Evolutionary conservation across 2,113 vertebrate genomes (phyloP).

Genomic region (Sitta europaea): DNA sequence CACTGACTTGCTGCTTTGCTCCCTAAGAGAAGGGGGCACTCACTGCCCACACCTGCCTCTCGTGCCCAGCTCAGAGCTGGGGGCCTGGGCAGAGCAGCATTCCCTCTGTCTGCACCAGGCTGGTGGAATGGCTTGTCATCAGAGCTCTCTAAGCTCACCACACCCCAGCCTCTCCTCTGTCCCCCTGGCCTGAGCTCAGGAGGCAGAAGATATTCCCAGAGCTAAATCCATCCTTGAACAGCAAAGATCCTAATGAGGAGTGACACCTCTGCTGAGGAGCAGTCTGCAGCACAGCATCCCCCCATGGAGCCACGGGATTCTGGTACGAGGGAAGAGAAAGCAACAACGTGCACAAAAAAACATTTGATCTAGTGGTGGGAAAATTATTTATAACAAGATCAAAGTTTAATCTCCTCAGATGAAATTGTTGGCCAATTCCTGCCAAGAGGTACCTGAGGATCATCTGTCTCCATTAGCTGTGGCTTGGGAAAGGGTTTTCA

Average conservation of each 20-base stretch:
- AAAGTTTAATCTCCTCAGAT: conserved; percentile 67
- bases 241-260: conserved; percentile 1
- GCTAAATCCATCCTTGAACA: background rate
- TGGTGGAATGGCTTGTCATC: background rate
- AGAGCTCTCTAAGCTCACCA: background rate
- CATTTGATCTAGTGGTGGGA: conserved; percentile 51
- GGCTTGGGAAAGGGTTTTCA: conserved; percentile 50
- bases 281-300: conserved; percentile 5
- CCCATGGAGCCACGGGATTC: background rate
- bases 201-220: background rate
- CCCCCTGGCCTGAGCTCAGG: background rate
- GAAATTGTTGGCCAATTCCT: conserved; percentile 52
- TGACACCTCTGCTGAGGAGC: background rate
- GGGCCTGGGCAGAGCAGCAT: background rate
- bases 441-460: conserved; percentile 36
- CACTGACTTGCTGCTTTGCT: background rate
- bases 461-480: conserved; percentile 64
- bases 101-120: background rate
- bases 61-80: background rate
- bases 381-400: conserved; percentile 59
- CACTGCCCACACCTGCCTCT: background rate
- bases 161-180: background rate
- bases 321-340: background rate
- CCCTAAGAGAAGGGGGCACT: background rate
- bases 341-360: background rate